These are phyloP conservation scores for Turdus rufiventris DNA, from an alignment of 2,113 vertebrate species.

Conservation along the genomic window DNA sequence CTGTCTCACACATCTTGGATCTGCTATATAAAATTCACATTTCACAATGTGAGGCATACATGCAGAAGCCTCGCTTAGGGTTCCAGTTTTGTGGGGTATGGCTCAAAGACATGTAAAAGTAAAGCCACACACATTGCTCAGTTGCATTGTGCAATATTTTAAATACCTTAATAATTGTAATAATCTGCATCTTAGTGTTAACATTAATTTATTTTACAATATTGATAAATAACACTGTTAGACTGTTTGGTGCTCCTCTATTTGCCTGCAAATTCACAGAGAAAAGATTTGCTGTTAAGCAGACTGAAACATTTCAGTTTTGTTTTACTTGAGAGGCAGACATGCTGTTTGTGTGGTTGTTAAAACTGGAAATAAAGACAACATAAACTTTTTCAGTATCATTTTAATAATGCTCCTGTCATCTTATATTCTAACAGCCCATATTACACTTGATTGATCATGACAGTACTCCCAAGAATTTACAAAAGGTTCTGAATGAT, in stretches of 20 bases:
- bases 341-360: neutral
- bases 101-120: constrained; percentile 27
- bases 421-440: neutral
- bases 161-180: constrained; percentile 20
- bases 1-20: constrained; percentile 2
- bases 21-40: neutral
- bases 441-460: neutral
- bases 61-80: neutral
- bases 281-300: neutral
- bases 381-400: neutral
- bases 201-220: constrained; percentile 39
- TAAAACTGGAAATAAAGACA: neutral
- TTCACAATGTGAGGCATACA: neutral
- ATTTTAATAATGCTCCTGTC: neutral
- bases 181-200: constrained; percentile 42
- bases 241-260: neutral
- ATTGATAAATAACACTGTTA: neutral
- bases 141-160: constrained; percentile 68
- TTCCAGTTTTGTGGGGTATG: constrained; percentile 34
- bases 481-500: neutral
- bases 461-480: neutral
- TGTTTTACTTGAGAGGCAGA: neutral
- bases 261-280: neutral
- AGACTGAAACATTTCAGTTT: neutral
- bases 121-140: constrained; percentile 4